phyloP scores from a whole-genome alignment of 2,797 vertebrate species.

The Phoeniculus purpureus region DNA sequence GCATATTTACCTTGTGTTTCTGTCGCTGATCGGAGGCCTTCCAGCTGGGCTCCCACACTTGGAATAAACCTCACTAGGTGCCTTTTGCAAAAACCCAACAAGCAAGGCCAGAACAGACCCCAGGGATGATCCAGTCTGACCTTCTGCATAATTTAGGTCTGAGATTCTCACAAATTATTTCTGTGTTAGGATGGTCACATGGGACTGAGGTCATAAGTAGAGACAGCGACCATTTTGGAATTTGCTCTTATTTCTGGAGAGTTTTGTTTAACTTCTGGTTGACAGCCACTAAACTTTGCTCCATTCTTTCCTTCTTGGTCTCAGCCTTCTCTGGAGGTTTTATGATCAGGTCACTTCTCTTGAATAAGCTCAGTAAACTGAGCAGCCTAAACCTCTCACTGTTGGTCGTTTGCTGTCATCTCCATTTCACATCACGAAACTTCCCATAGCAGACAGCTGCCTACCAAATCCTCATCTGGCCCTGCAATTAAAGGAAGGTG shows the following conservation, averaged over 20 bases:
- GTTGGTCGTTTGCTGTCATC: not conserved
- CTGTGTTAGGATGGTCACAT: not conserved
- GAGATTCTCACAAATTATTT: not conserved
- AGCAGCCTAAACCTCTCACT: not conserved
- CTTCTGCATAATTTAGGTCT: not conserved
- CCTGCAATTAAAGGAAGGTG: not conserved
- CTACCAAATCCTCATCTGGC: not conserved
- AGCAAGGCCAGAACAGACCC: not conserved
- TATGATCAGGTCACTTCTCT: not conserved
- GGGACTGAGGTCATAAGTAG: not conserved
- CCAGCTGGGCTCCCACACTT: not conserved
- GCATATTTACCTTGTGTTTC: not conserved
- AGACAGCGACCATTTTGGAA: not conserved
- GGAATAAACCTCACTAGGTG: not conserved
- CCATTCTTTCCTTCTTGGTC: not conserved
- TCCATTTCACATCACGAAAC: not conserved
- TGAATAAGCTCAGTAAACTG: not conserved
- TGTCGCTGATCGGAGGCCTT: not conserved
- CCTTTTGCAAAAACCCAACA: fast-evolving
- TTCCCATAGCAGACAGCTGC: not conserved
- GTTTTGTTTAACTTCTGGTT: not conserved
- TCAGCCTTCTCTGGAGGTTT: not conserved
- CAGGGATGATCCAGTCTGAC: not conserved
- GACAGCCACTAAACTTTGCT: not conserved
- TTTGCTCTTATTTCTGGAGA: not conserved